phyloP scores from a whole-genome alignment of 2,113 vertebrate species.

The Tympanuchus pallidicinctus region DNA sequence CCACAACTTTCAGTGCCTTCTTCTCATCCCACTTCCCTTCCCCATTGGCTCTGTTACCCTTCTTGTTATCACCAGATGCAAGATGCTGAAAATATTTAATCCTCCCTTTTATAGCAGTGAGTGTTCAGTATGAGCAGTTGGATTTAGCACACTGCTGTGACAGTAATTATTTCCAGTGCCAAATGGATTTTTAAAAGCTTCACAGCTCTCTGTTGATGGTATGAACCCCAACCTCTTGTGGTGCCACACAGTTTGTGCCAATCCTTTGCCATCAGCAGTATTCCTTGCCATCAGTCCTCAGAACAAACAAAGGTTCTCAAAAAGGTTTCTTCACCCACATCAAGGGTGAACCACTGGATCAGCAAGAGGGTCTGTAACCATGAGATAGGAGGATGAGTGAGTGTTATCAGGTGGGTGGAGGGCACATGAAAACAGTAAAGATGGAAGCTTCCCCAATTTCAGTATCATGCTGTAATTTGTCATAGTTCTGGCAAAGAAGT shows the following conservation, averaged over 20 bases:
- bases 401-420: not conserved
- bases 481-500: not conserved
- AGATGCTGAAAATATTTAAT: not conserved
- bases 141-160: not conserved
- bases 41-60: not conserved
- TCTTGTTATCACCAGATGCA: not conserved
- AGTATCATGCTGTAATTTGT: not conserved
- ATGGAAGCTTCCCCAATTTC: not conserved
- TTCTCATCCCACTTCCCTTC: not conserved
- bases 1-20: not conserved
- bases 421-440: not conserved
- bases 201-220: not conserved
- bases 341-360: not conserved
- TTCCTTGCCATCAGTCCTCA: not conserved
- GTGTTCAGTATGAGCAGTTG: not conserved
- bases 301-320: not conserved
- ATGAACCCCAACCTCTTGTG: not conserved
- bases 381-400: rapidly evolving
- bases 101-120: not conserved
- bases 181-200: not conserved
- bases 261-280: not conserved
- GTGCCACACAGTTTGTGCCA: not conserved
- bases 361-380: not conserved
- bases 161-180: not conserved
- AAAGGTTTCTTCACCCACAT: not conserved